phyloP scores from a whole-genome alignment of 1,140 invertebrate genomes.

The Drosophila arawakana region DNA sequence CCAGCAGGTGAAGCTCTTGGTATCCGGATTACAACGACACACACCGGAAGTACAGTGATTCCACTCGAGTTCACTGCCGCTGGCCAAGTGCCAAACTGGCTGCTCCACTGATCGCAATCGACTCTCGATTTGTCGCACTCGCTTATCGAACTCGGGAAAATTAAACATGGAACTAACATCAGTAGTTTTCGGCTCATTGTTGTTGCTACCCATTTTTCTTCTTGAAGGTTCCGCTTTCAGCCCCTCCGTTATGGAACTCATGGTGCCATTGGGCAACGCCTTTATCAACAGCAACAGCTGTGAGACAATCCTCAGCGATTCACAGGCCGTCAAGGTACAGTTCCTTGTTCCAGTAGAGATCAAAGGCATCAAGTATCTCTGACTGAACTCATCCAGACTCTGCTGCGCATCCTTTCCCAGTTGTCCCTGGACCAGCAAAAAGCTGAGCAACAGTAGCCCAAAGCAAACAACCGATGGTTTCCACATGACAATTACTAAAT shows the following conservation, averaged over 20 bases:
- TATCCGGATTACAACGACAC: constrained; percentile 87
- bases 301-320: constrained; percentile 68
- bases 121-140: constrained; percentile 87
- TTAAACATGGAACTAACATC: constrained; percentile 51
- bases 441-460: constrained; percentile 35
- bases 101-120: constrained; percentile 90
- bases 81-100: constrained; percentile 89
- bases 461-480: constrained; percentile 10
- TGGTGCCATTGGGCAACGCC: constrained; percentile 55
- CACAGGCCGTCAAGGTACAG: constrained; percentile 74
- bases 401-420: constrained; percentile 42
- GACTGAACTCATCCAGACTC: constrained; percentile 67
- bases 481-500: constrained; percentile 45
- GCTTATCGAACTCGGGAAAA: constrained; percentile 62
- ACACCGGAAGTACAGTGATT: constrained; percentile 89
- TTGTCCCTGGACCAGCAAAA: constrained; percentile 5
- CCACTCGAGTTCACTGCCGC: constrained; percentile 87
- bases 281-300: constrained; percentile 68
- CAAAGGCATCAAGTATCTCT: constrained; percentile 62
- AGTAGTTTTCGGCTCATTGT: constrained; percentile 2
- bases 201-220: not conserved
- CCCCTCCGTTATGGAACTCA: not conserved
- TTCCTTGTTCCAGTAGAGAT: constrained; percentile 57
- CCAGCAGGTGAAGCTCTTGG: constrained; percentile 90
- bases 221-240: not conserved